Base-by-base conservation (phyloP, 2,113 vertebrate species). In the Malurus elegans region DNA sequence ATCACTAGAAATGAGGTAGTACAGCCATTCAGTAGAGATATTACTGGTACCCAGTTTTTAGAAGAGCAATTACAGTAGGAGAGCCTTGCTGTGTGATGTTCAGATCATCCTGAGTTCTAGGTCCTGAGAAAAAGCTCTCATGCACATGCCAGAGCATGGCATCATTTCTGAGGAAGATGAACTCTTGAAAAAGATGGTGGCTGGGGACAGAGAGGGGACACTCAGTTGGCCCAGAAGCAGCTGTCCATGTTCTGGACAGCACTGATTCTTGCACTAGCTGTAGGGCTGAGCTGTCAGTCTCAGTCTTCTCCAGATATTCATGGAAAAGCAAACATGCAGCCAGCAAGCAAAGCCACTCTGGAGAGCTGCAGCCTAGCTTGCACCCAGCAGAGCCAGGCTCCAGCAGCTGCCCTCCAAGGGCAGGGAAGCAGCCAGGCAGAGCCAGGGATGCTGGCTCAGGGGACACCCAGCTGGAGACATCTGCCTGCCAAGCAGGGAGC, bases 401-500 rank as follows among this genome's bases (percentile, higher is more conserved):
- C 82, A 57, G 56, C 90, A 92, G 92, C 94, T 88, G 90, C 88
- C 90, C 67, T 94, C 67, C 0, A 0, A 73, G 86, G 58, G 64
- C 62, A 69, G 54, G 14, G 56, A 82, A 76, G 50, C 36, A 82
- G 66, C 0, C 0, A 45, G 74, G 74, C 79, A 73, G 36, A 86
- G 87, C 76, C 81, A 81, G 73, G 56, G 73, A 74, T 56, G 64
- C 66, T 91, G 81, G 92, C 81, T 94, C 38, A 69, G 66, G 64
- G 81, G 88, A 54, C 60, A 67, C 29, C 47, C 94, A 94, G 81
- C 87, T 96, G 93, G 76, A 62, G 71, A 79, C 0, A 12, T 47
- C n/a, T n/a, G 75, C 28, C 28, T 95, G 94, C 85, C 92, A 93
- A 88, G 48, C 10, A 5, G 28, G 67, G 79, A 93, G 81, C 69